These are phyloP conservation scores for Cyclura pinguis DNA, from an alignment of 2,797 vertebrate species.

Conservation along the genomic window DNA sequence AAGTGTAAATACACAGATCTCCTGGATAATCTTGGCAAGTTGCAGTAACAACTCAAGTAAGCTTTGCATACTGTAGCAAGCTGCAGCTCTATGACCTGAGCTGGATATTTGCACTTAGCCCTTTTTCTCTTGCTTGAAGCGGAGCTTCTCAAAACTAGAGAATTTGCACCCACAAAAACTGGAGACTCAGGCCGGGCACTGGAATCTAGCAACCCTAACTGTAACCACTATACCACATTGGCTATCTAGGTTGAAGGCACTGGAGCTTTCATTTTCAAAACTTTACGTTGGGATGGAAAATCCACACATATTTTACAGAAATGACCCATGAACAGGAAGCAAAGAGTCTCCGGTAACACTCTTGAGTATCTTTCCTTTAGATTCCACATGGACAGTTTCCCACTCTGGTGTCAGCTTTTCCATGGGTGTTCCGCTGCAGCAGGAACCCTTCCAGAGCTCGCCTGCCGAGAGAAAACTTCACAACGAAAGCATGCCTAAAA, in stretches of 20 bases:
- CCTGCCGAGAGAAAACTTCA: not conserved
- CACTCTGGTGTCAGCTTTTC: conserved; percentile 9
- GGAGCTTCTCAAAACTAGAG: no score
- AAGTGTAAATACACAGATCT: no score
- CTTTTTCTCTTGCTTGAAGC: no score
- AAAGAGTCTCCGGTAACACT: not conserved
- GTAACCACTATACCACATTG: no score
- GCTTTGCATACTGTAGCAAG: no score
- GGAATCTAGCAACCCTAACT: no score
- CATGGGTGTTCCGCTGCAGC: not conserved
- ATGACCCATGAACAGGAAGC: not conserved
- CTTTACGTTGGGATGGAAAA: conserved; percentile 2
- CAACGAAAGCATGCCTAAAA: not conserved
- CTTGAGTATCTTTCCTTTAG: conserved; percentile 1
- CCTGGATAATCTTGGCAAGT: no score
- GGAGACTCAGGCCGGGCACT: no score
- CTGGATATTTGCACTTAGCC: no score
- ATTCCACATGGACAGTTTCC: conserved; percentile 9
- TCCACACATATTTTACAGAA: not conserved
- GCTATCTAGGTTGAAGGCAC: not conserved
- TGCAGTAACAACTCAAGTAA: no score
- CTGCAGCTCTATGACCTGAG: no score
- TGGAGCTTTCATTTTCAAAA: not conserved
- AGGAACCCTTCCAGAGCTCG: not conserved
- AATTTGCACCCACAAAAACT: no score